Base-by-base conservation (phyloP, 1,140 invertebrate species). In the Lysiphlebus fabarum region DNA sequence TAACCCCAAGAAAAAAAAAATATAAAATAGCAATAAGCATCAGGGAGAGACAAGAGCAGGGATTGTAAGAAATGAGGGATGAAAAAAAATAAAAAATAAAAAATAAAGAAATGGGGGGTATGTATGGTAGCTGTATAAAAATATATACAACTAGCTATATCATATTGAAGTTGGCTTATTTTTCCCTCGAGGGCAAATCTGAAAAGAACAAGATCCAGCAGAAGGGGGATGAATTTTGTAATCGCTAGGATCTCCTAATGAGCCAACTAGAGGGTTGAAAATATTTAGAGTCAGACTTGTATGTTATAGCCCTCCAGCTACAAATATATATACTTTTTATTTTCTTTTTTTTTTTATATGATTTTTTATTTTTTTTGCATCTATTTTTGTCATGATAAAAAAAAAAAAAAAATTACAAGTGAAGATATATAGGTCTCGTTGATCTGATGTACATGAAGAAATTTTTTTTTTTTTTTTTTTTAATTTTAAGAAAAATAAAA, bases 241-340 rank as follows among this genome's bases (percentile, higher is more conserved):
- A 51, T 51, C 49, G 49, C 49, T 37, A 36, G 49, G 49, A 51
- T 51, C 49, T 51, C 38, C 49, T 51, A 51, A 51, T 51, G 49
- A 51, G 49, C 49, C 33, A 33, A 51, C 7, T 33, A 36, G 49
- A 34, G 49, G 17, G 17, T 26, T 4, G 17, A 26, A 4, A 26
- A 26, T 26, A 26, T 26, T 26, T 26, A 26, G 17, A 26, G 17
- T 26, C 17, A 26, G 17, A 26, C 17, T 26, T 26, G 17, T 26
- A 2, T n/a, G 44, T 45, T 7, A 3, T 7, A n/a, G n/a, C 11
- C 44, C 10, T 34, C 6, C 11, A 41, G 14, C 42, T 47, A 5
- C 44, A n/a, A 45, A 12, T 47, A 7, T 17, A 12, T 47, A 7
- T 17, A 36, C 54, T 12, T 43, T 34, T 34, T 36, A 45, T 36